These are phyloP conservation scores for Rhyacophila brunnea DNA, from an alignment of 1,140 invertebrate species.

Conservation along the genomic window DNA sequence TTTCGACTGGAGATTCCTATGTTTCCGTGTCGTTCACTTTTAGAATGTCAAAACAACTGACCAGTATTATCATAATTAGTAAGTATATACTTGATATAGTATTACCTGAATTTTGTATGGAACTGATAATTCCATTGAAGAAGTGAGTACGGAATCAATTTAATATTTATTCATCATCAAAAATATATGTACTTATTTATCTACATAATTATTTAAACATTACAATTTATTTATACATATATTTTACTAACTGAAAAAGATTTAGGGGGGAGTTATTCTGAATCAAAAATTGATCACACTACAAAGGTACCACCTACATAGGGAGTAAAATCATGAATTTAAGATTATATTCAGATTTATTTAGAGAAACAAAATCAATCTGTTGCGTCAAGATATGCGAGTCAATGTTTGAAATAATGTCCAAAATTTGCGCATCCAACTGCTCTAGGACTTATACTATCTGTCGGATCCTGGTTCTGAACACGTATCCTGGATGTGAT, in stretches of 20 bases:
- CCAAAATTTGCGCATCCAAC: no score
- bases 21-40: constrained; percentile 33
- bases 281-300: no score
- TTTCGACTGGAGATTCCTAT: constrained; percentile 38
- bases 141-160: constrained; percentile 23
- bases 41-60: constrained; percentile 37
- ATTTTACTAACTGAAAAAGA: no score
- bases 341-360: not conserved
- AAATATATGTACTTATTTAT: constrained; percentile 12
- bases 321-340: not conserved
- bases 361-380: not conserved
- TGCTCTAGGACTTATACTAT: no score
- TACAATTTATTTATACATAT: no score
- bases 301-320: not conserved
- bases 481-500: no score
- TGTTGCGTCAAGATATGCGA: no score
- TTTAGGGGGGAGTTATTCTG: no score
- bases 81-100: no score
- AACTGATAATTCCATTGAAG: constrained; percentile 29
- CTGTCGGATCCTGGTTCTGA: no score
- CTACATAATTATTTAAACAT: not conserved
- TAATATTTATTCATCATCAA: constrained; percentile 7
- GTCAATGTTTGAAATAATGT: no score
- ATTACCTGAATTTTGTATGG: constrained; percentile 34
- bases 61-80: no score